Conservation (phyloP, 2,113 vertebrate genomes). For the Sarotherodon lohbergeri region DNA sequence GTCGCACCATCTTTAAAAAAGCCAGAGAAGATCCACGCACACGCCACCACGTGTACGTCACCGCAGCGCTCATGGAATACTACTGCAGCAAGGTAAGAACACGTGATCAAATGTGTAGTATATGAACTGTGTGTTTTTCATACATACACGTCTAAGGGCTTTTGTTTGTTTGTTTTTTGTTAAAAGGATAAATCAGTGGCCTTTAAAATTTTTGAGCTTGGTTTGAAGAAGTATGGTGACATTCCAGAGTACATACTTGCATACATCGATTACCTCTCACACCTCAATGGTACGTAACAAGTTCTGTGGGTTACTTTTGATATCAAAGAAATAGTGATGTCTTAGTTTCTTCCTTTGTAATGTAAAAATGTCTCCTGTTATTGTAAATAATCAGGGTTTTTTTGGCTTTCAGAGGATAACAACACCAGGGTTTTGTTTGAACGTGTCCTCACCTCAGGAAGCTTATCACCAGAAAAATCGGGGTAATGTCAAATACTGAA, state of each 20-base stretch:
- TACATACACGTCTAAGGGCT: not conserved
- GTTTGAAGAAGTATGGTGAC: slow-evolving; percentile 98
- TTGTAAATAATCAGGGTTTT: not conserved
- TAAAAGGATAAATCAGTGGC: slow-evolving; percentile 97
- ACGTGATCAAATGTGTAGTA: not conserved
- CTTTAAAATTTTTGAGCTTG: slow-evolving; percentile 99
- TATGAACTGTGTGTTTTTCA: not conserved
- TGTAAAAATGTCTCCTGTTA: not conserved
- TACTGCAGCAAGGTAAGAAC: slow-evolving; percentile 93
- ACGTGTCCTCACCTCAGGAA: slow-evolving; percentile 96
- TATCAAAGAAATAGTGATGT: not conserved
- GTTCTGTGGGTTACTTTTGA: not conserved
- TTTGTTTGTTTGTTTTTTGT: not conserved
- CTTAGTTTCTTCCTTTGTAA: not conserved
- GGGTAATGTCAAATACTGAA: slow-evolving; percentile 72
- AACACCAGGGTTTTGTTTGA: slow-evolving; percentile 99
- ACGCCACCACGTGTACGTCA: slow-evolving; percentile 96
- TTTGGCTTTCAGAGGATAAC: slow-evolving; percentile 86
- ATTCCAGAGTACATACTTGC: slow-evolving; percentile 98
- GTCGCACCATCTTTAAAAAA: slow-evolving; percentile 97
- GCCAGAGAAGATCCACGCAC: slow-evolving; percentile 93
- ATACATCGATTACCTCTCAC: slow-evolving; percentile 98
- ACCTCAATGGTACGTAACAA: slow-evolving; percentile 87
- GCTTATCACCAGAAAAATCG: slow-evolving; percentile 95
- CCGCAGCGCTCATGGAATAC: slow-evolving; percentile 98